Conservation (phyloP, 2,797 vertebrate species). For the Poecilia wingei region DNA sequence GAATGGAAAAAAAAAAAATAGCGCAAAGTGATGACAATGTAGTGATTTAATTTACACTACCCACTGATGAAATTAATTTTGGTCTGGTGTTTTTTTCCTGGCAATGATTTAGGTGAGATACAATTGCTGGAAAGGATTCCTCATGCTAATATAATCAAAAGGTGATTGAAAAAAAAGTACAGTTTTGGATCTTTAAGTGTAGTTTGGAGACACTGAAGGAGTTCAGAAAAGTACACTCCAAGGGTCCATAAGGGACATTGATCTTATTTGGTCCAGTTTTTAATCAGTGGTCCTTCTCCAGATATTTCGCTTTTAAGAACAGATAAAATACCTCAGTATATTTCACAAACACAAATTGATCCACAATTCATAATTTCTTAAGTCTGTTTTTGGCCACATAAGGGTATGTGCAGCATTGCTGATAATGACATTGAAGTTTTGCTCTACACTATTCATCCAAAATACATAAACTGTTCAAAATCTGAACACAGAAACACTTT, state of each 20-base stretch:
- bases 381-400: constrained; percentile 8
- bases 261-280: not conserved
- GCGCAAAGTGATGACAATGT: constrained; percentile 55
- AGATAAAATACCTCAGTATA: not conserved
- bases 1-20: constrained; percentile 14
- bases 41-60: constrained; percentile 55
- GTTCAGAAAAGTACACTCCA: not conserved
- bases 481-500: not conserved
- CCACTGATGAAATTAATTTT: constrained; percentile 57
- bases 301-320: not conserved
- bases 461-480: not conserved
- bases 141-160: not conserved
- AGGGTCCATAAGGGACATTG: not conserved
- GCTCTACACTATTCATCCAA: not conserved
- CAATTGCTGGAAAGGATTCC: constrained; percentile 9
- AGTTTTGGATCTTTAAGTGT: not conserved
- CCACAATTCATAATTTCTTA: constrained; percentile 20
- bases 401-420: not conserved
- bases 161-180: not conserved
- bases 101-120: constrained; percentile 26
- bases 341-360: not conserved
- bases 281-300: not conserved
- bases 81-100: constrained; percentile 14
- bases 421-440: not conserved
- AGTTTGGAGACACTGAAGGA: not conserved